Percentiles rank a stretch among this genome's conserved stretches.
These are phyloP conservation scores for Anser cygnoides DNA, from an alignment of 2,113 vertebrate genomes.

Conservation along the genomic window DNA sequence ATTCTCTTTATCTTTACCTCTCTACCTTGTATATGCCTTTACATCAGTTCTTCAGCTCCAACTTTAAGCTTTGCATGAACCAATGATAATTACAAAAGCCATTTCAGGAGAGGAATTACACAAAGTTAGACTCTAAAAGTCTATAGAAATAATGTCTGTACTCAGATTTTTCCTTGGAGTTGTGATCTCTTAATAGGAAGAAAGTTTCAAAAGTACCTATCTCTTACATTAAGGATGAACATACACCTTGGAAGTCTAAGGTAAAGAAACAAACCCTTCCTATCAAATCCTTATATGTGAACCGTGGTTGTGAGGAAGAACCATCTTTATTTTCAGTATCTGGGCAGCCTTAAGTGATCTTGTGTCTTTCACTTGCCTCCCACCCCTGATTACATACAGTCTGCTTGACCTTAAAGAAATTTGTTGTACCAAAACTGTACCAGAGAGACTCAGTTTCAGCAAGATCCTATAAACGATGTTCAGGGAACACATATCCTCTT, in stretches of 20 bases:
- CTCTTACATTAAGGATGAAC: background rate
- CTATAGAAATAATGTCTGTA: background rate
- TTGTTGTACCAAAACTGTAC: background rate
- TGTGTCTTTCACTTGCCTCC: background rate
- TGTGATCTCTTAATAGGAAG: background rate
- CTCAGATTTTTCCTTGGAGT: background rate
- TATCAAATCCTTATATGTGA: background rate
- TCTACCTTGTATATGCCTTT: background rate
- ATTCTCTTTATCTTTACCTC: background rate
- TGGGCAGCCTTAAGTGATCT: background rate
- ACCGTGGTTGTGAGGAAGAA: background rate
- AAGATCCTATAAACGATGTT: background rate
- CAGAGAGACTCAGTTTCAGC: background rate
- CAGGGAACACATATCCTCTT: background rate
- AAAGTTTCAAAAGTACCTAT: background rate
- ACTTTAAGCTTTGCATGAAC: background rate
- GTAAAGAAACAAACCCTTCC: background rate
- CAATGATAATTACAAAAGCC: background rate
- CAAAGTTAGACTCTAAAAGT: background rate
- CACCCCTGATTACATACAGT: background rate
- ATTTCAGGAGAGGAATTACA: background rate
- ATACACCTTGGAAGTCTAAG: background rate
- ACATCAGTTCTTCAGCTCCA: background rate
- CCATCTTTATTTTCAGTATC: background rate
- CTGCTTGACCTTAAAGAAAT: background rate